A percentile compares a stretch with the other conserved stretches of the same genome.
These are phyloP conservation scores for Ctenosaura bakeri DNA, from an alignment of 2,797 vertebrate species.

Conservation along the genomic window DNA sequence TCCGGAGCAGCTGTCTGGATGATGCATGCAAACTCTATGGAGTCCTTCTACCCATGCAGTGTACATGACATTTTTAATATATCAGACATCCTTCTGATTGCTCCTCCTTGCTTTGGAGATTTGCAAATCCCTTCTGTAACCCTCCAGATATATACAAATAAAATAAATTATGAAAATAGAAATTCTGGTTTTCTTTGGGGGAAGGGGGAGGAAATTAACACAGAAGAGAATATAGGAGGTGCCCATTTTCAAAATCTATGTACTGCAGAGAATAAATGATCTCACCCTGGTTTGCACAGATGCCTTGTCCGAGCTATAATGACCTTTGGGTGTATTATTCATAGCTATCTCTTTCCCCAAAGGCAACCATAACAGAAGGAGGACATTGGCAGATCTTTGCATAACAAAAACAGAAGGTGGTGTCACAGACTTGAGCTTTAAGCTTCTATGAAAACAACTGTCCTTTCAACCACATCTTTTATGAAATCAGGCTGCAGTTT, in stretches of 20 bases:
- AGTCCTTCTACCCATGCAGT: neutral
- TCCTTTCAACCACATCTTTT: constrained; percentile 37
- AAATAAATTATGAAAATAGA: neutral
- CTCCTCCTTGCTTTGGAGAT: neutral
- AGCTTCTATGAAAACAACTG: constrained; percentile 28
- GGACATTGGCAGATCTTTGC: neutral
- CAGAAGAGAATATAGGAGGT: neutral
- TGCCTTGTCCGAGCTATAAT: constrained; percentile 21
- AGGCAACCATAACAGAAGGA: constrained; percentile 46
- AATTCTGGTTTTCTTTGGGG: constrained; percentile 2
- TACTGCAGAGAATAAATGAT: constrained; percentile 47
- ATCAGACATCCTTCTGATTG: constrained; percentile 29
- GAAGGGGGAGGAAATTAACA: neutral
- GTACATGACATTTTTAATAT: constrained; percentile 13
- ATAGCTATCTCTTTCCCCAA: constrained; percentile 19
- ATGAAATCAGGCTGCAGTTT: too few relatives aligned
- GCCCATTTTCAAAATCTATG: neutral
- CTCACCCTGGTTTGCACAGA: constrained; percentile 32
- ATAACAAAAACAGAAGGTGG: neutral
- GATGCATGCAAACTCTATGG: constrained; percentile 16
- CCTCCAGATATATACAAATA: constrained; percentile 45
- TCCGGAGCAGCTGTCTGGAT: constrained; percentile 53
- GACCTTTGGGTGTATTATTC: constrained; percentile 58
- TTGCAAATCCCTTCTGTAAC: constrained; percentile 43
- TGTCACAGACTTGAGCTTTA: neutral